Evolutionary conservation across 92 coral and sea anemone species (phyloP).

Genomic region (Virgularia gustaviana): DNA sequence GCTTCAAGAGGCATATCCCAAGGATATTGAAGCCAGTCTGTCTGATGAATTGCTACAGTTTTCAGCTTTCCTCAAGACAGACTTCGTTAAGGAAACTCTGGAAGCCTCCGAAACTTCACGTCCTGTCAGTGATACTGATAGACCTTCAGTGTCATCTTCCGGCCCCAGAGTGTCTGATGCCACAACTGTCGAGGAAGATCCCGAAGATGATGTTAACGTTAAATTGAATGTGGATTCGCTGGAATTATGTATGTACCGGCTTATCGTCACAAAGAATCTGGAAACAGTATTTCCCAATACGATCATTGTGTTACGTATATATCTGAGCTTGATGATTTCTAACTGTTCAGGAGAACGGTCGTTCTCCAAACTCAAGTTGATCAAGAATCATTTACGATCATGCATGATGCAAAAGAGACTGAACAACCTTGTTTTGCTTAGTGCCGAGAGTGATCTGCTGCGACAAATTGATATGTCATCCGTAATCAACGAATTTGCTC

Average conservation of each 20-base stretch:
- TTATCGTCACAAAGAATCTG: slow-evolving; percentile 32
- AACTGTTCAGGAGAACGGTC: slow-evolving; percentile 46
- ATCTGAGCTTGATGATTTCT: slow-evolving; percentile 35
- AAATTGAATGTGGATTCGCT: slow-evolving; percentile 19
- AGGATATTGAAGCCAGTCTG: too few relatives aligned
- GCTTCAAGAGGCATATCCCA: too few relatives aligned
- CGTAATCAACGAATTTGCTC: slow-evolving; percentile 33
- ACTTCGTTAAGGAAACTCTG: too few relatives aligned
- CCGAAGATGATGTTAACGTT: slow-evolving; percentile 31
- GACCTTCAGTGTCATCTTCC: neutral
- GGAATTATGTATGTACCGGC: slow-evolving; percentile 33
- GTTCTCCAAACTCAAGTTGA: slow-evolving; percentile 32
- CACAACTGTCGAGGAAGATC: slow-evolving; percentile 12
- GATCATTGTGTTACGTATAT: slow-evolving; percentile 22
- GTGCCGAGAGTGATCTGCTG: slow-evolving; percentile 31
- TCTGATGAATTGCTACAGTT: too few relatives aligned
- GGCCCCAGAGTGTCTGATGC: slow-evolving; percentile 4
- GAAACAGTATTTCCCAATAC: slow-evolving; percentile 29
- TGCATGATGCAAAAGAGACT: slow-evolving; percentile 41
- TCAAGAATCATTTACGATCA: slow-evolving; percentile 40
- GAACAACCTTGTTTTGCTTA: slow-evolving; percentile 34
- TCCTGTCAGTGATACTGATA: too few relatives aligned
- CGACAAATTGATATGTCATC: slow-evolving; percentile 23
- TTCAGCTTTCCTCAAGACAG: too few relatives aligned
- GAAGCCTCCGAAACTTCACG: too few relatives aligned